Evolutionary conservation across 2,113 vertebrate species (phyloP).

Genomic region (Typhlomys cinereus): DNA sequence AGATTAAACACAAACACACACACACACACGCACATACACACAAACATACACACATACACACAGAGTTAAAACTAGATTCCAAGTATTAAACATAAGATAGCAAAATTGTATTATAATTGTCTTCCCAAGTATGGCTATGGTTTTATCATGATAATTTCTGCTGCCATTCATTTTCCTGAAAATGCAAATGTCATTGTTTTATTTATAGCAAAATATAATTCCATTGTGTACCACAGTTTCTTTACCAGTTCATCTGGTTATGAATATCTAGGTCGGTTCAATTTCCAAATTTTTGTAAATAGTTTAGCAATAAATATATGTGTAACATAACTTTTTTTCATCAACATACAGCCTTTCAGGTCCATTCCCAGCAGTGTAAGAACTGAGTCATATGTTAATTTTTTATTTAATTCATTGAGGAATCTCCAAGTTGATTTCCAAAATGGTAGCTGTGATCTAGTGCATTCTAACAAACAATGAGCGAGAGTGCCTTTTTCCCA

Average conservation of each 20-base stretch:
- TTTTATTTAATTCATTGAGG: background rate
- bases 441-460: rapidly evolving
- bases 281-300: background rate
- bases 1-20: background rate
- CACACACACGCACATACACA: background rate
- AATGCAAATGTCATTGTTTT: background rate
- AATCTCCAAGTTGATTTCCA: background rate
- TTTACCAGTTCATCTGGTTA: background rate
- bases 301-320: background rate
- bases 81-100: background rate
- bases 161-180: background rate
- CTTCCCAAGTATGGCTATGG: background rate
- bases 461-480: background rate
- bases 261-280: background rate
- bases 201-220: background rate
- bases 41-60: background rate
- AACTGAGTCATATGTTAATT: background rate
- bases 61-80: background rate
- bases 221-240: background rate
- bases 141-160: too few species aligned
- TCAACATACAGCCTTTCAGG: background rate
- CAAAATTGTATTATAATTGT: background rate
- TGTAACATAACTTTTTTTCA: background rate
- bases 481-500: background rate
- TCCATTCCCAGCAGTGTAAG: background rate